Evolutionary conservation across 2,888 invertebrate genomes (phyloP).

Genomic region (Clepsis dumicolana): DNA sequence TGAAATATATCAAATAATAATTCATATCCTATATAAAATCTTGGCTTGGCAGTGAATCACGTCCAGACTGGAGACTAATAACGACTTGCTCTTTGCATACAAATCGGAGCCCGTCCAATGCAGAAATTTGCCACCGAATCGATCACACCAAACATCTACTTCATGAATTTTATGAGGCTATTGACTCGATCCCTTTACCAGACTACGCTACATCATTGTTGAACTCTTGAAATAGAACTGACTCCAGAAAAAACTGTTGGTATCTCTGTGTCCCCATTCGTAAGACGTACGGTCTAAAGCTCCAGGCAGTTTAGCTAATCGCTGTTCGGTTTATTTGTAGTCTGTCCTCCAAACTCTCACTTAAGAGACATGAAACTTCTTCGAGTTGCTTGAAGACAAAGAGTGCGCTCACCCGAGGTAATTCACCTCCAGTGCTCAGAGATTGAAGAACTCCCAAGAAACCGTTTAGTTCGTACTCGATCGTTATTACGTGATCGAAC

Average conservation of each 20-base stretch:
- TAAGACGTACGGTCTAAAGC: slow-evolving; percentile 13
- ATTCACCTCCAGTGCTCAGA: slow-evolving; percentile 50
- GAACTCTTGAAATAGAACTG: background rate
- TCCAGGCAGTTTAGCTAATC: slow-evolving; percentile 30
- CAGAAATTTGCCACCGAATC: slow-evolving; percentile 18
- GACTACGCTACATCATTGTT: background rate
- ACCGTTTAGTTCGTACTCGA: slow-evolving; percentile 63
- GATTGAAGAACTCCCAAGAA: slow-evolving; percentile 56
- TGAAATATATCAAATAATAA: too few species aligned
- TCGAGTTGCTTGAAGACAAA: slow-evolving; percentile 47
- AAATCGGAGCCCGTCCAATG: slow-evolving; percentile 16
- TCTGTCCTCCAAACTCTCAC: slow-evolving; percentile 32
- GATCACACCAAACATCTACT: slow-evolving; percentile 16
- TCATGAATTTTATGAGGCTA: slow-evolving; percentile 6
- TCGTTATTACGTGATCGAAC: slow-evolving; percentile 69
- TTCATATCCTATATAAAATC: slow-evolving; percentile 11
- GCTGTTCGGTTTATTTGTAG: slow-evolving; percentile 40
- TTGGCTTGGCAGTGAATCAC: slow-evolving; percentile 28
- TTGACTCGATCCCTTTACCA: slow-evolving; percentile 1
- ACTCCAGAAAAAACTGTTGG: background rate
- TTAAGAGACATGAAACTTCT: slow-evolving; percentile 37
- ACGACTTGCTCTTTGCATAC: slow-evolving; percentile 35
- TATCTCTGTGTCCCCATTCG: background rate
- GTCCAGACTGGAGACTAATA: slow-evolving; percentile 30
- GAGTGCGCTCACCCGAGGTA: slow-evolving; percentile 49